phyloP scores from a whole-genome alignment of 37 sponge, comb jelly and placozoan genomes.

The Cliona cf. orientalis region DNA sequence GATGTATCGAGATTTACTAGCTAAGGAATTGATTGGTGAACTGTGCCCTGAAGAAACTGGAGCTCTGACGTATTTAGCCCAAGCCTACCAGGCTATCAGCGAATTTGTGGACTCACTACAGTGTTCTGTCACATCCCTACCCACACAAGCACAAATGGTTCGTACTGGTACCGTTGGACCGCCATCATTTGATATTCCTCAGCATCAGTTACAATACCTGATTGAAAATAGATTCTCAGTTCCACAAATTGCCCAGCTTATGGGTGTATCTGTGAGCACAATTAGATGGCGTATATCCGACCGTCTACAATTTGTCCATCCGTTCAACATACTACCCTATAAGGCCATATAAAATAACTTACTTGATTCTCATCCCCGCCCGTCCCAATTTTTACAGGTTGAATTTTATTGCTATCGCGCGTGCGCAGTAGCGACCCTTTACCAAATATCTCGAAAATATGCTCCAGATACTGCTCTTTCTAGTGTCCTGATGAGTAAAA shows the following conservation, averaged over 20 bases:
- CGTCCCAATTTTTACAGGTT: no score
- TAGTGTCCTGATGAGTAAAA: no score
- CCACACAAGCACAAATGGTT: background rate
- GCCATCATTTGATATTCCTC: conserved; percentile 9
- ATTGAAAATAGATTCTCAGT: conserved; percentile 12
- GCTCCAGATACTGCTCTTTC: background rate
- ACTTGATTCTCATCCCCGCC: no score
- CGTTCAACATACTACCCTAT: conserved; percentile 20
- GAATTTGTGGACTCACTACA: background rate
- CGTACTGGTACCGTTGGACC: conserved; percentile 6
- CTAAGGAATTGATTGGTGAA: conserved; percentile 7
- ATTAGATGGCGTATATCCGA: conserved; percentile 25
- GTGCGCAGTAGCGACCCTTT: no score
- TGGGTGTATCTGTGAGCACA: conserved; percentile 38
- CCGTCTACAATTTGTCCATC: conserved; percentile 7
- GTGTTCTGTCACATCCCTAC: background rate
- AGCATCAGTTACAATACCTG: conserved; percentile 1
- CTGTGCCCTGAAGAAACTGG: background rate
- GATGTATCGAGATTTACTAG: conserved; percentile 16
- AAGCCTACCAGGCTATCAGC: background rate
- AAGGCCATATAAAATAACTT: no score
- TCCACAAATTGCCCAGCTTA: conserved; percentile 15
- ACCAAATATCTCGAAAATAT: no score
- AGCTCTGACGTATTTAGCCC: background rate
- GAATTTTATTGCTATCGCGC: no score